phyloP scores from a whole-genome alignment of 2,888 invertebrate species.

The Diloba caeruleocephala region DNA sequence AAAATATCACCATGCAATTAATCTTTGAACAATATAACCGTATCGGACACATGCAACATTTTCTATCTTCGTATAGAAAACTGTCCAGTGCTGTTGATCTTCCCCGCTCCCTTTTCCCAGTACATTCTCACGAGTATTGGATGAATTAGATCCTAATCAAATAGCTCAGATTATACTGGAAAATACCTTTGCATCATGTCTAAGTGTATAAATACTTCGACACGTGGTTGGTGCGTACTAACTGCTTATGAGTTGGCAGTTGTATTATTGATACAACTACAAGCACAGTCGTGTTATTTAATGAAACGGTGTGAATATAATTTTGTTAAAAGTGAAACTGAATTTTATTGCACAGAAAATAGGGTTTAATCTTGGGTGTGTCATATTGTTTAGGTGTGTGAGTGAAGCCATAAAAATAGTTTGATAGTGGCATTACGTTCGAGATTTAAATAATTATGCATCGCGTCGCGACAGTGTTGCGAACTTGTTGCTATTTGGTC shows the following conservation, averaged over 20 bases:
- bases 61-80: slow-evolving; percentile 53
- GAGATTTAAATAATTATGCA: slow-evolving; percentile 78
- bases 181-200: slow-evolving; percentile 44
- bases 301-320: slow-evolving; percentile 40
- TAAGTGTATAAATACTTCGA: slow-evolving; percentile 60
- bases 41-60: slow-evolving; percentile 48
- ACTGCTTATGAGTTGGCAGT: slow-evolving; percentile 72
- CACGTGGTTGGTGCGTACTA: slow-evolving; percentile 75
- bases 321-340: slow-evolving; percentile 34
- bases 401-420: slow-evolving; percentile 68
- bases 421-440: slow-evolving; percentile 70
- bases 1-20: slow-evolving; percentile 58
- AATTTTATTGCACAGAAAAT: slow-evolving; percentile 33
- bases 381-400: slow-evolving; percentile 45
- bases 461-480: slow-evolving; percentile 71
- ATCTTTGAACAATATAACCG: slow-evolving; percentile 54
- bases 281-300: slow-evolving; percentile 36
- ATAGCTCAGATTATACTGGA: slow-evolving; percentile 62
- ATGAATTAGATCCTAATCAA: slow-evolving; percentile 40
- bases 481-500: slow-evolving; percentile 65
- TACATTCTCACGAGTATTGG: slow-evolving; percentile 10
- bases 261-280: slow-evolving; percentile 64
- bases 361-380: slow-evolving; percentile 43
- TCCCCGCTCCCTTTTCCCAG: slow-evolving; percentile 13
- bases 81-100: slow-evolving; percentile 50